Conservation (phyloP, 2,888 invertebrate species). For the Trachelus troglodyta region DNA sequence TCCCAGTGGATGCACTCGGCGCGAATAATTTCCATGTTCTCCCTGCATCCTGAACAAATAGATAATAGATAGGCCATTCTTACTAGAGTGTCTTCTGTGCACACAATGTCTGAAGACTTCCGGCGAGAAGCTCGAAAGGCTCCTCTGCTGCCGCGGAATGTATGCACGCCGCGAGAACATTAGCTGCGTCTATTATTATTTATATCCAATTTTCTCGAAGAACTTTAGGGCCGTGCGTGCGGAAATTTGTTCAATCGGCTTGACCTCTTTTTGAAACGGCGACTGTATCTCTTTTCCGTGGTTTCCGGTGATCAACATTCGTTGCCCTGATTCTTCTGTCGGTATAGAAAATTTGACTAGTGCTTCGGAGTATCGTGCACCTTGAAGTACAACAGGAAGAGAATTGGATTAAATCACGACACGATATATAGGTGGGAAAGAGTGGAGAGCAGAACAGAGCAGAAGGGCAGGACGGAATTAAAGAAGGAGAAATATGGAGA, state of each 20-base stretch:
- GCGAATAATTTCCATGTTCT: background rate
- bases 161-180: background rate
- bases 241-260: background rate
- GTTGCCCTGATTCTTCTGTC: background rate
- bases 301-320: background rate
- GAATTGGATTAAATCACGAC: background rate
- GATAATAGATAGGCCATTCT: background rate
- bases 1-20: background rate
- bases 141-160: background rate
- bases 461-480: background rate
- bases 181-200: background rate
- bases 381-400: background rate
- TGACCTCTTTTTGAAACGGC: background rate
- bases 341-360: background rate
- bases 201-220: background rate
- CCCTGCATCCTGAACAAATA: background rate
- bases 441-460: background rate
- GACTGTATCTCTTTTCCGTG: background rate
- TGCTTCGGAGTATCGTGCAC: background rate
- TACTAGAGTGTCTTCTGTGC: background rate
- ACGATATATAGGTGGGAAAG: background rate
- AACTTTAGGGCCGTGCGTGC: background rate
- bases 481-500: background rate
- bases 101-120: background rate
- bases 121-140: background rate